Evolutionary conservation across 2,113 vertebrate species (phyloP).

Genomic region (Oryzias melastigma): DNA sequence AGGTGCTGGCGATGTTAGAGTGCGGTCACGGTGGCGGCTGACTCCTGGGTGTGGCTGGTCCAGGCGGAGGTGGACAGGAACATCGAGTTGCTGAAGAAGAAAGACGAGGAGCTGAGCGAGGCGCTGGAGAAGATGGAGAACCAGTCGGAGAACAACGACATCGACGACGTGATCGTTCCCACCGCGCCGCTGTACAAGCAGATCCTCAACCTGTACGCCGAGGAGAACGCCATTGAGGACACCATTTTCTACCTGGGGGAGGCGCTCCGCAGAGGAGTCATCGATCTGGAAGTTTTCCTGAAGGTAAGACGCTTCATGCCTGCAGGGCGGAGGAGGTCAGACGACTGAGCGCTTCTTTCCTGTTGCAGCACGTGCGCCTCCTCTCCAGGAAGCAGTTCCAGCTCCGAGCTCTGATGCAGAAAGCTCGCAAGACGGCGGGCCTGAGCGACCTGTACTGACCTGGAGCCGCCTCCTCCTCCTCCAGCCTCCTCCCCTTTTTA

Average conservation of each 20-base stretch:
- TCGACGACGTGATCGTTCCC: constrained; percentile 96
- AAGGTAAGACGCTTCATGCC: constrained; percentile 79
- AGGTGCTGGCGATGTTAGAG: neutral
- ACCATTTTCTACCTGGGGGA: constrained; percentile 99
- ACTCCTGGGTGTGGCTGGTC: neutral
- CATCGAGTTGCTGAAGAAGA: constrained; percentile 95
- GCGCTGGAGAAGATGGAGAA: constrained; percentile 99
- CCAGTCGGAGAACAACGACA: constrained; percentile 98
- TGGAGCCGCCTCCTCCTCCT: constrained; percentile 9
- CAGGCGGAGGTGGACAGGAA: constrained; percentile 96
- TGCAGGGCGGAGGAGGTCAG: neutral
- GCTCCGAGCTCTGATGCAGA: constrained; percentile 97
- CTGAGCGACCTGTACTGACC: constrained; percentile 96
- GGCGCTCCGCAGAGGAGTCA: constrained; percentile 92
- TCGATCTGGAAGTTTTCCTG: constrained; percentile 97
- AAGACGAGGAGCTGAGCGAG: constrained; percentile 95
- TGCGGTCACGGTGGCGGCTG: too few species aligned
- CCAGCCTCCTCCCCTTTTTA: neutral
- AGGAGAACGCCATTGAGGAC: constrained; percentile 98
- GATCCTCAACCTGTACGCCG: constrained; percentile 96
- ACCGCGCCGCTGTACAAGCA: constrained; percentile 98
- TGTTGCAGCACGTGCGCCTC: constrained; percentile 90
- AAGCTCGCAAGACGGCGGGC: constrained; percentile 96
- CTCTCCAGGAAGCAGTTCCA: constrained; percentile 99
- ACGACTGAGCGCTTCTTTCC: constrained; percentile 2